Evolutionary conservation across 1,140 invertebrate genomes (phyloP), one percentile per base, ranked within the genome.

Genomic region (Philaenus spumarius): DNA sequence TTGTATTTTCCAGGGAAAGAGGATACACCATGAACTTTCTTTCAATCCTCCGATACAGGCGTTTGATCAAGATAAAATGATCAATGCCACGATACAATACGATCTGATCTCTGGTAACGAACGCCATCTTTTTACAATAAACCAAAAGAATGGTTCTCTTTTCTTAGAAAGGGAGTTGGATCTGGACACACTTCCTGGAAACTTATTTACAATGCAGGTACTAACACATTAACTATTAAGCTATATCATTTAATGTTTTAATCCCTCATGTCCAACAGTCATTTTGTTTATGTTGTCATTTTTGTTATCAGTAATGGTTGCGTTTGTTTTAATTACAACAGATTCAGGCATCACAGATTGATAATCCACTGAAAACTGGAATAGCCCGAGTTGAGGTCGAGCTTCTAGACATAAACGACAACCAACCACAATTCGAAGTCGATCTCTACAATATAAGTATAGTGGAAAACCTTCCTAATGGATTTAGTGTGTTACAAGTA

Each of bases 371-470:
- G n/a, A 87, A 88, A 66, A 82, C 82, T 30, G 82, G 84, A 0
- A 71, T 82, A 1, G 84, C 89, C 0, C 74, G 85, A 58, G 80
- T 92, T 0, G 87, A 92, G 69, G 74, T 93, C 0, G 84, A 89
- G 69, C 74, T 93, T 0, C 66, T 88, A 9, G 90, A 93, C 68
- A 68, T 93, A 0, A 93, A 93, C 66, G 89, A 93, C 67, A 90
- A 90, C 70, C 70, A 87, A 15, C 90, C 90, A 0, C 82, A 89
- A 61, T 94, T 94, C 59, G 89, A 92, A 71, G 86, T 89, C 0
- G 89, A 91, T 63, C 82, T 89, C 62, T 93, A 93, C 68, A 93
- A 93, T 62, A 92, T 94, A 37, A 93, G 89, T 61, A 93, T 94
- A 48, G 89, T 93, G 43, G 90, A 94, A 69, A 93, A 94, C 71